Percentiles rank a stretch among this genome's conserved stretches.
Conservation (phyloP, 2,888 invertebrate species). For the Carcina quercana region DNA sequence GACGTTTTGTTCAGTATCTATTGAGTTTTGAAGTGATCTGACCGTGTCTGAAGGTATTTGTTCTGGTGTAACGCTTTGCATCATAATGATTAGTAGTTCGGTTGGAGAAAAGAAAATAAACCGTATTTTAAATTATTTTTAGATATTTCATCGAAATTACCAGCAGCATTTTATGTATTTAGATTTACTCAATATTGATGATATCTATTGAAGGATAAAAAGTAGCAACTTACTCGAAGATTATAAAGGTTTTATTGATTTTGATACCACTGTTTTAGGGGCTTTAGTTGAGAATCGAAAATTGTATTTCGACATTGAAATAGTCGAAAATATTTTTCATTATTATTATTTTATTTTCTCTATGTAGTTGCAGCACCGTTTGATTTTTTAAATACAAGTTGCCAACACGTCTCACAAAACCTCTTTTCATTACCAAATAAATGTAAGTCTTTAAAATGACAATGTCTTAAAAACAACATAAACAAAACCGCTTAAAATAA, state of each 20-base stretch:
- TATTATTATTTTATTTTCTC: no score
- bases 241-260: no score
- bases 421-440: no score
- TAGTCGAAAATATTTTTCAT: no score
- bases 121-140: background rate
- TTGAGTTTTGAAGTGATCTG: slow-evolving; percentile 27
- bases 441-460: no score
- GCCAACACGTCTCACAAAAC: background rate
- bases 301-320: no score
- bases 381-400: background rate
- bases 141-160: background rate
- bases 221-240: no score
- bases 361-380: background rate
- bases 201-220: background rate
- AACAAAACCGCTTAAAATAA: background rate
- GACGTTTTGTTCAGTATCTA: slow-evolving; percentile 44
- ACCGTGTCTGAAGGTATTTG: background rate
- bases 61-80: background rate
- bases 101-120: background rate
- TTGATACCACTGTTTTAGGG: no score
- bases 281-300: no score
- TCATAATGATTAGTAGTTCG: no score
- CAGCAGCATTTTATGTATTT: background rate
- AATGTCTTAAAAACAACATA: no score
- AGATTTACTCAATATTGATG: background rate